Evolutionary conservation across 2,113 vertebrate genomes (phyloP), one percentile per base, ranked within the genome.

Genomic region (Sciurus niger): DNA sequence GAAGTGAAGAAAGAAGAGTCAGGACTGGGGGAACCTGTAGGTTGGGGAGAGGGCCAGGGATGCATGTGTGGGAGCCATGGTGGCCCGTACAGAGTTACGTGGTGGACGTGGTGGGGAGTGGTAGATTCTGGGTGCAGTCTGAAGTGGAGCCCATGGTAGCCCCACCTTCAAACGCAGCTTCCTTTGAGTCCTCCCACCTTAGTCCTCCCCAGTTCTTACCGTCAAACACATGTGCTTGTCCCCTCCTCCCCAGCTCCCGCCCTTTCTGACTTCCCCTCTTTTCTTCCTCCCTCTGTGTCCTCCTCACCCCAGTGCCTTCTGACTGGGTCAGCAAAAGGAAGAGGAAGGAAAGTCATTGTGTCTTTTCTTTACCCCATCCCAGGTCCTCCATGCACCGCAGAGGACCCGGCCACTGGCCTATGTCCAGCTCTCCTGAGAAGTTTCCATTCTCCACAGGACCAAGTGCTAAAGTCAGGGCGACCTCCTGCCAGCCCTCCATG

Each of bases 61-160:
- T 3, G 16, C 2, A 1, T 1, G n/a, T 6, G 22, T 16, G 17
- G 18, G 4, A 11, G 63, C 53, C 22, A 9, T 0, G 28, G 37
- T 0, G 5, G 34, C 1, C 37, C 32, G 17, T 6, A 9, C 3
- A 2, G 37, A 58, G 11, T 2, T 3, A 34, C 5, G 0, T 4
- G 40, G 32, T 4, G 0, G 53, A 17, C 25, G 30, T 2, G 4
- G 9, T 10, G 18, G 80, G 77, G 7, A n/a, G n/a, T 1, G 9
- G 58, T 70, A 6, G 18, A 5, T 55, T 73, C 74, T 11, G 12
- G 34, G 34, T 43, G 0, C 1, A 1, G 2, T 25, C 89, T 18
- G 24, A 51, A 63, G 22, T 8, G 8, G 58, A 37, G 24, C 32
- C 0, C 8, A 0, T 18, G 6, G 8, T 32, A 25, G 12, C 9